Evolutionary conservation across 2,797 vertebrate genomes (phyloP).

Genomic region (Poliocrania exsul): DNA sequence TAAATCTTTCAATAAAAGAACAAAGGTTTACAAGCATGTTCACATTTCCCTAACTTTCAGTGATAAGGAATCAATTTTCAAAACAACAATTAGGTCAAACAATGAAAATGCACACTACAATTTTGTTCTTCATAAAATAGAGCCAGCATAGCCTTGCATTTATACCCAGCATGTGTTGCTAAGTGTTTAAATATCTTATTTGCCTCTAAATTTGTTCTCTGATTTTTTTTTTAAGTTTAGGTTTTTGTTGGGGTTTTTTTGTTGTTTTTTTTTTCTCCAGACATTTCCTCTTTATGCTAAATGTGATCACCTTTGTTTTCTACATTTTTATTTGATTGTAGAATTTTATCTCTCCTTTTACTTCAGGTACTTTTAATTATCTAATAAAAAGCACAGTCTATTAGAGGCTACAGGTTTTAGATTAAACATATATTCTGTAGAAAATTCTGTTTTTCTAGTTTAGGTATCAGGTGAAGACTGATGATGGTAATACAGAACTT

Average conservation of each 20-base stretch:
- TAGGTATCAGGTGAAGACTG: not conserved
- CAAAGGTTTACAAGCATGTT: constrained; percentile 30
- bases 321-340: not conserved
- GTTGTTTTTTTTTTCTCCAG: not conserved
- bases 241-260: too few species aligned
- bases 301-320: not conserved
- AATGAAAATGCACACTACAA: not conserved
- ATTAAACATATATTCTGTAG: not conserved
- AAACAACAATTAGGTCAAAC: constrained; percentile 54
- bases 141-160: not conserved
- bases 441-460: not conserved
- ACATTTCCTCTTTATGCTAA: not conserved
- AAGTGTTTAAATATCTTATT: not conserved
- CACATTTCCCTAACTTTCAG: constrained; percentile 18
- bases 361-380: not conserved
- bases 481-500: not conserved
- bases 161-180: not conserved
- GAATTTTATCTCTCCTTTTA: not conserved
- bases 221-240: not conserved
- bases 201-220: not conserved
- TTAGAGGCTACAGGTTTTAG: not conserved
- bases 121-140: constrained; percentile 7
- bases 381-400: not conserved
- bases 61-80: constrained; percentile 49
- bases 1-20: constrained; percentile 67